Evolutionary conservation across 2,888 invertebrate species (phyloP).

Genomic region (Xanthia togata): DNA sequence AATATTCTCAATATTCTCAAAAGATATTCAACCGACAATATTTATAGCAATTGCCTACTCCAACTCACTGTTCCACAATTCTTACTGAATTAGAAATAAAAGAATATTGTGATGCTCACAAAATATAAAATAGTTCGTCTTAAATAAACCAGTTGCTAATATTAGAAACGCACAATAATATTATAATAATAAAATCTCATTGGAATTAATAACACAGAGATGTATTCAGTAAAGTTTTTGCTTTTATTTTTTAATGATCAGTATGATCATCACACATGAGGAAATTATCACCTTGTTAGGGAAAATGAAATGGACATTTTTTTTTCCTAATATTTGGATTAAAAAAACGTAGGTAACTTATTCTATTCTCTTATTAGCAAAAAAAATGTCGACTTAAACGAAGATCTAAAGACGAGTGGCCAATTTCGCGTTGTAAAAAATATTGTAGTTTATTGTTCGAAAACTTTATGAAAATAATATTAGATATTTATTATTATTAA

Average conservation of each 20-base stretch:
- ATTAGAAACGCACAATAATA: slow-evolving; percentile 57
- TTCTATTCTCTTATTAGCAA: neutral
- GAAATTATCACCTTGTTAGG: neutral
- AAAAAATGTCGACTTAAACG: slow-evolving; percentile 7
- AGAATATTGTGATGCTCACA: slow-evolving; percentile 23
- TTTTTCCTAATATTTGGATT: neutral
- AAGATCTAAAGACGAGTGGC: slow-evolving; percentile 49
- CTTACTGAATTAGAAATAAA: slow-evolving; percentile 20
- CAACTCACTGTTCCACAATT: slow-evolving; percentile 17
- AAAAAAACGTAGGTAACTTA: neutral
- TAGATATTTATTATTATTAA: slow-evolving; percentile 35
- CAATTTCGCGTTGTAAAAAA: slow-evolving; percentile 39
- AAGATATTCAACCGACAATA: slow-evolving; percentile 41
- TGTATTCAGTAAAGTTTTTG: slow-evolving; percentile 15
- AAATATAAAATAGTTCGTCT: slow-evolving; percentile 39
- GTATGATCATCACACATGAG: neutral
- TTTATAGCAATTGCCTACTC: slow-evolving; percentile 16
- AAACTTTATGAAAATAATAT: slow-evolving; percentile 36
- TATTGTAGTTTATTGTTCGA: slow-evolving; percentile 42
- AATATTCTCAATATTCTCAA: slow-evolving; percentile 66
- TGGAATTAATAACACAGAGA: slow-evolving; percentile 13
- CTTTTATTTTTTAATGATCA: neutral
- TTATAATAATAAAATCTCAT: neutral
- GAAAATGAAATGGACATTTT: neutral
- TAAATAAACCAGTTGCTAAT: slow-evolving; percentile 48